These are phyloP conservation scores for Stratiomys singularior DNA, from an alignment of 2,888 invertebrate species.

Conservation along the genomic window DNA sequence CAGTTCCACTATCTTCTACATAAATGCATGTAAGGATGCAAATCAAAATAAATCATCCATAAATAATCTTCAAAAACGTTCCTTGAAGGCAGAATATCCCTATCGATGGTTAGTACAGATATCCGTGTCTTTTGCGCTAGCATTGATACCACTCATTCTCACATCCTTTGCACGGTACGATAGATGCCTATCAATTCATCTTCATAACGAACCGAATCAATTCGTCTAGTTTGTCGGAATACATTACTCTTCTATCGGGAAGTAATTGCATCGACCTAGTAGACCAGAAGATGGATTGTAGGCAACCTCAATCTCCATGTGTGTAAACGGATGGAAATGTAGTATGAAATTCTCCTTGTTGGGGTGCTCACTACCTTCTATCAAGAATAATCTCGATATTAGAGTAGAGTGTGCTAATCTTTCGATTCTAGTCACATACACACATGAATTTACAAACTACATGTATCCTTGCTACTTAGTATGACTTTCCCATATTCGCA, in stretches of 20 bases:
- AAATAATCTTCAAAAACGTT: slow-evolving; percentile 25
- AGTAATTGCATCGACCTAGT: slow-evolving; percentile 40
- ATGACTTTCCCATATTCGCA: too few relatives aligned
- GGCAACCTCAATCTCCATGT: background rate
- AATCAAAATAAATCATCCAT: slow-evolving; percentile 36
- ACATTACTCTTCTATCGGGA: slow-evolving; percentile 42
- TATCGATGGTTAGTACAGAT: background rate
- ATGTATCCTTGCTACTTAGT: too few relatives aligned
- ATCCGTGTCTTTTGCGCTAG: background rate
- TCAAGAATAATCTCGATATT: background rate
- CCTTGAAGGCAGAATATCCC: background rate
- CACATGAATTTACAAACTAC: background rate
- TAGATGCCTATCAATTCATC: slow-evolving; percentile 42
- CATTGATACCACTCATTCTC: slow-evolving; percentile 10
- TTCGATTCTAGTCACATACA: slow-evolving; percentile 20
- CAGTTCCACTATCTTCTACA: background rate
- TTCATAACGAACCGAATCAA: slow-evolving; percentile 41
- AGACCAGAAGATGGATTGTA: slow-evolving; percentile 34
- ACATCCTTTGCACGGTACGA: slow-evolving; percentile 13
- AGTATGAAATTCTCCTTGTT: background rate
- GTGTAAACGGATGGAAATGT: background rate
- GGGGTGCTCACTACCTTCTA: too few relatives aligned
- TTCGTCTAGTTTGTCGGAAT: slow-evolving; percentile 29
- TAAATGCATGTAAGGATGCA: background rate
- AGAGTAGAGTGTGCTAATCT: slow-evolving; percentile 19